Conservation (phyloP, 1,140 invertebrate species). For the Drosophila santomea region DNA sequence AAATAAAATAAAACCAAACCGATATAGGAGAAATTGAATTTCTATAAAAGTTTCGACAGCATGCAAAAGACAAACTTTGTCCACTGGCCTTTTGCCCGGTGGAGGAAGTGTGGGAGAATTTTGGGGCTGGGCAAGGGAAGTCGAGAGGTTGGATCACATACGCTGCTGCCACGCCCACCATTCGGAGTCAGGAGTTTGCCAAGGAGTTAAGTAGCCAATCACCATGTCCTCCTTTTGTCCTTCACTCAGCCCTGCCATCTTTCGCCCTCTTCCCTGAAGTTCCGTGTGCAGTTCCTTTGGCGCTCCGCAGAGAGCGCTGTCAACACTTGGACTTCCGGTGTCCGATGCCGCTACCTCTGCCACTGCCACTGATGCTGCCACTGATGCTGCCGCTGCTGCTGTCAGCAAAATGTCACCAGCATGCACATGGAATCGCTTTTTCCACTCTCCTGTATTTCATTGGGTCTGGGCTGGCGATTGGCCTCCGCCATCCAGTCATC, state of each 20-base stretch:
- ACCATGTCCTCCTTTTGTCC: conserved; percentile 46
- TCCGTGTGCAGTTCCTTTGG: conserved; percentile 37
- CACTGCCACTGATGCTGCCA: conserved; percentile 19
- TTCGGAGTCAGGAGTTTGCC: conserved; percentile 52
- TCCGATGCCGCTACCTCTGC: conserved; percentile 8
- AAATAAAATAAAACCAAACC: conserved; percentile 40
- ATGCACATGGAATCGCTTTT: conserved; percentile 69
- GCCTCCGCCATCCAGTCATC: conserved; percentile 24
- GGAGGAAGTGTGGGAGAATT: background rate
- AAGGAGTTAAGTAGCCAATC: conserved; percentile 80
- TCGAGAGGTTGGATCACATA: conserved; percentile 34
- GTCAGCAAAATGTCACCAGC: conserved; percentile 80
- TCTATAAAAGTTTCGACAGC: conserved; percentile 77
- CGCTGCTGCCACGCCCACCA: conserved; percentile 46
- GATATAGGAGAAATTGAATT: conserved; percentile 74
- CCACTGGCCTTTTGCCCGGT: background rate
- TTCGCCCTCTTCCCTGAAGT: conserved; percentile 4
- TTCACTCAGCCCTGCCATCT: conserved; percentile 7
- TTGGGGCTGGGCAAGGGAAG: background rate
- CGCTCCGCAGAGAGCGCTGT: conserved; percentile 69
- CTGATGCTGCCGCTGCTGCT: conserved; percentile 36
- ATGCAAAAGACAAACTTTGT: conserved; percentile 77
- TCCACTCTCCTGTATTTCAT: conserved; percentile 46
- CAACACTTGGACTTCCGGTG: conserved; percentile 77
- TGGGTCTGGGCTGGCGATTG: conserved; percentile 43